Evolutionary conservation across 1,140 invertebrate genomes (phyloP).

Genomic region (Eufriesea mexicana): DNA sequence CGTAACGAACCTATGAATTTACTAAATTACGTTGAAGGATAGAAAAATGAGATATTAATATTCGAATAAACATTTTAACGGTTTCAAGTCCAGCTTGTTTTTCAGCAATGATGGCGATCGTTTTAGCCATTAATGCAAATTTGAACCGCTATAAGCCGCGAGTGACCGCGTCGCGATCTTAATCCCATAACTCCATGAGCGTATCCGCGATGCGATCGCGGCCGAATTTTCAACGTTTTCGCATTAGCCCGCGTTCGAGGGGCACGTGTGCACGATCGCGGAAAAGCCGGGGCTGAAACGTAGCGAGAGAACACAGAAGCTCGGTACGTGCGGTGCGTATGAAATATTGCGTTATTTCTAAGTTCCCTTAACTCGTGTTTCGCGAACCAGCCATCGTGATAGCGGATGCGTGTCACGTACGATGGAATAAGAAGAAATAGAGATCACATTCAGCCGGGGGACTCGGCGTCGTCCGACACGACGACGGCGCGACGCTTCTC

Average conservation of each 20-base stretch:
- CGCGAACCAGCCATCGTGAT: not conserved
- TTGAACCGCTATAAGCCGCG: no score
- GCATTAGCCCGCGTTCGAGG: not conserved
- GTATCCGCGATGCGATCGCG: not conserved
- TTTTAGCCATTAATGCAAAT: not conserved
- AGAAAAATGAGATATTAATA: no score
- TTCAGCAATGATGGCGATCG: no score
- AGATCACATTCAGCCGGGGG: not conserved
- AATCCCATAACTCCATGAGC: not conserved
- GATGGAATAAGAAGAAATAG: not conserved
- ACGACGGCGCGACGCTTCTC: not conserved
- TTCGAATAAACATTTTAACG: no score
- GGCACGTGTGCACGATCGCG: no score
- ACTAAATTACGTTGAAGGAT: no score
- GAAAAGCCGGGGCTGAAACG: not conserved
- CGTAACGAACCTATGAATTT: no score
- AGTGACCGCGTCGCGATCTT: not conserved
- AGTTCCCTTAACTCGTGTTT: conserved; percentile 9
- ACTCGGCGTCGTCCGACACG: no score
- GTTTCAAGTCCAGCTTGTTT: no score
- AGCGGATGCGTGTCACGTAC: conserved; percentile 8
- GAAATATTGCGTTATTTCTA: conserved; percentile 21
- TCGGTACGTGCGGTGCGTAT: conserved; percentile 13
- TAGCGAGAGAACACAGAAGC: not conserved
- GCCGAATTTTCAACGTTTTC: not conserved